A percentile compares a stretch with the other conserved stretches of the same genome.
Evolutionary conservation across 2,113 vertebrate genomes (phyloP).

Genomic region (Pseudorhombus dupliciocellatus): DNA sequence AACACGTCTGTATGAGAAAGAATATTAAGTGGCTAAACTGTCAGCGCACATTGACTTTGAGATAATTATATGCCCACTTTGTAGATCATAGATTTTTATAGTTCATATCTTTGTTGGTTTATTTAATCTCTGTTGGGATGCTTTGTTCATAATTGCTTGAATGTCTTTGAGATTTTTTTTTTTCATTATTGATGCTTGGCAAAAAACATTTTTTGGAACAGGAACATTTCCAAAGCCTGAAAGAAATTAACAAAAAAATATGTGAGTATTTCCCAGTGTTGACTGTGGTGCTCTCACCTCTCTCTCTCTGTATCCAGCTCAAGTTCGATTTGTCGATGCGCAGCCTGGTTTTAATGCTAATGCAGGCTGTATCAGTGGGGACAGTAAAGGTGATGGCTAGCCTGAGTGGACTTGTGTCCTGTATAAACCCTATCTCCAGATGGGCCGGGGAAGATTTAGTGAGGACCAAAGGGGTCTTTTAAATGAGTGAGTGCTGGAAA

Average conservation of each 20-base stretch:
- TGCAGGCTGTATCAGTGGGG: slow-evolving; percentile 41
- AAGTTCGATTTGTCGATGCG: slow-evolving; percentile 46
- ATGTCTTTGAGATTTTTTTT: neutral
- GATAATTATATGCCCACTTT: neutral
- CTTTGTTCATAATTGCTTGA: slow-evolving; percentile 10
- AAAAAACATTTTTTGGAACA: neutral
- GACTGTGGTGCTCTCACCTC: slow-evolving; percentile 7
- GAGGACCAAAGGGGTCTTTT: slow-evolving; percentile 67
- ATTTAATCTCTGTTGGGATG: slow-evolving; percentile 3
- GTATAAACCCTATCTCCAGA: slow-evolving; percentile 62
- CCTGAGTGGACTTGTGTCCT: slow-evolving; percentile 69
- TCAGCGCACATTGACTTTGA: neutral
- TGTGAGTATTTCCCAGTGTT: slow-evolving; percentile 1
- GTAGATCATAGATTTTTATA: neutral
- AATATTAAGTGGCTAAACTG: slow-evolving; percentile 11
- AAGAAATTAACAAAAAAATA: neutral
- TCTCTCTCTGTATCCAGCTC: slow-evolving; percentile 20
- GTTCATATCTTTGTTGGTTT: neutral
- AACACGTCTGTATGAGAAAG: slow-evolving; percentile 13
- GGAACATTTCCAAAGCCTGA: neutral
- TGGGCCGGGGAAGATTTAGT: slow-evolving; percentile 75
- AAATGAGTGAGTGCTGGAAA: slow-evolving; percentile 76
- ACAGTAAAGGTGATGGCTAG: slow-evolving; percentile 69
- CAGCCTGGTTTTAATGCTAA: slow-evolving; percentile 63
- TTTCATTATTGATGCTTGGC: neutral